Evolutionary conservation across 1,140 invertebrate species (phyloP), one percentile per base, ranked within the genome.

Genomic region (Aphidius gifuensis): DNA sequence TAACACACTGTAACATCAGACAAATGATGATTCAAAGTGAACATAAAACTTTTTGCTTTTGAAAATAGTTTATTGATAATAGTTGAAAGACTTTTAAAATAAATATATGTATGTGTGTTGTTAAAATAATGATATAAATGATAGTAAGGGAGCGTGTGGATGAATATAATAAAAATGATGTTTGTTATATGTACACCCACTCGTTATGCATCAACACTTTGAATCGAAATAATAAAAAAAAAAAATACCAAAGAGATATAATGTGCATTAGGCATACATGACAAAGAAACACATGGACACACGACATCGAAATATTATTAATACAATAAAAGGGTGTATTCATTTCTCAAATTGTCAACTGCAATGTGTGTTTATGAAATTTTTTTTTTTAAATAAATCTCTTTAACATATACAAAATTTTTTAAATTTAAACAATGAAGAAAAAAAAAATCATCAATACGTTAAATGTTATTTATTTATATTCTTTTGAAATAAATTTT

Each of bases 271-370:
- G 57, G 49, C 23, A 32, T 32, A 32, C 23, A 32, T 32, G 23
- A 32, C 23, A 32, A 32, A 32, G 23, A 32, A 32, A 32, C 2
- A 32, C 23, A 32, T 32, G 23, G 23, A 32, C 23, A 32, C 23
- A 32, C 23, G 23, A 32, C 23, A 32, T 32, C 23, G 23, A 32
- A 32, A 32, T 32, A 32, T 32, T 32, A 32, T 32, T 32, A 32
- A 32, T 32, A 48, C 62, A 39, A 40, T 21, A 43, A 56, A 23
- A 55, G 67, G 64, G 68, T 71, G 73, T 72, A 68, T 71, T 76
- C 76, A 80, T 80, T 80, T 78, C 74, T 80, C 78, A 80, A 75
- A 73, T 73, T 80, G 79, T 80, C 78, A 80, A 79, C 74, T 80
- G 75, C 76, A 79, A 69, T 74, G 75, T 64, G 23, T 32, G 23